Percentiles rank a stretch among this genome's conserved stretches.
These are phyloP conservation scores for Amphiura filiformis DNA, from an alignment of 35 echinoderm and acorn worm species.

Conservation along the genomic window DNA sequence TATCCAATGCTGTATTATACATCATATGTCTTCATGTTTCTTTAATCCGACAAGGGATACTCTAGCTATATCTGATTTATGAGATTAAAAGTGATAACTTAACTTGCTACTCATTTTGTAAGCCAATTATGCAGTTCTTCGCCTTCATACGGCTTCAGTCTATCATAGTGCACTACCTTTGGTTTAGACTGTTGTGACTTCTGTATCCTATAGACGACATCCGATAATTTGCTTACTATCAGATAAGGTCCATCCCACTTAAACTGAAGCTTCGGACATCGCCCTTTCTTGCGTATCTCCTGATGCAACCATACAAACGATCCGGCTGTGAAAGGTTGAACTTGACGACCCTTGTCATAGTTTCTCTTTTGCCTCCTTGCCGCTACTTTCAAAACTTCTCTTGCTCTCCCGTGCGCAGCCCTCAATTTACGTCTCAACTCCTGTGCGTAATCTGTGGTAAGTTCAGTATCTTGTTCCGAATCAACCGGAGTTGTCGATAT, in stretches of 20 bases:
- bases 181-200: neutral
- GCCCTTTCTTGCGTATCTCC: slow-evolving; percentile 29
- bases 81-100: too few species aligned
- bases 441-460: slow-evolving; percentile 21
- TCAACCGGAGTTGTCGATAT: neutral
- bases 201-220: slow-evolving; percentile 34
- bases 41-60: too few species aligned
- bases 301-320: slow-evolving; percentile 53
- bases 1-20: too few species aligned
- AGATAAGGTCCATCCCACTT: slow-evolving; percentile 37
- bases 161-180: slow-evolving; percentile 30
- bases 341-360: slow-evolving; percentile 24
- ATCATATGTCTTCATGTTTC: too few species aligned
- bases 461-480: neutral
- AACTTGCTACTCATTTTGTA: too few species aligned
- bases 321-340: neutral
- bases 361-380: slow-evolving; percentile 16
- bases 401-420: slow-evolving; percentile 1
- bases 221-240: neutral
- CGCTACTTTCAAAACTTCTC: slow-evolving; percentile 20
- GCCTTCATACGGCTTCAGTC: slow-evolving; percentile 27
- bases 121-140: neutral
- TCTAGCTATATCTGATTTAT: too few species aligned
- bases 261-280: slow-evolving; percentile 52
- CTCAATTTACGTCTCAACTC: neutral